phyloP scores from a whole-genome alignment of 2,888 invertebrate species.

The Callosobruchus maculatus region DNA sequence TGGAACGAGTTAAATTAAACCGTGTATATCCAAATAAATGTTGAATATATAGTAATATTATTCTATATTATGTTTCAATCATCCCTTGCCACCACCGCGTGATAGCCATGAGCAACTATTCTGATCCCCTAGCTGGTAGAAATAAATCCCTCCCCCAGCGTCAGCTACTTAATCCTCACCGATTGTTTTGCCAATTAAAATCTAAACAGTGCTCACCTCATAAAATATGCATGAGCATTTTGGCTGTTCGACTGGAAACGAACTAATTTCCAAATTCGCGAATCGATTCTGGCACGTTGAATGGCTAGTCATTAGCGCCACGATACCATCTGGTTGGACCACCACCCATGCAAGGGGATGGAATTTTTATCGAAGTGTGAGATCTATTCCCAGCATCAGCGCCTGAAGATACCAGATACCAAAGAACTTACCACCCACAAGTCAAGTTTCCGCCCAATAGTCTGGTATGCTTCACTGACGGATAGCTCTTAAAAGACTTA shows the following conservation, averaged over 20 bases:
- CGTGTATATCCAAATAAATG: too few relatives aligned
- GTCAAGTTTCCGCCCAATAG: too few relatives aligned
- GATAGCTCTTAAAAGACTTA: too few relatives aligned
- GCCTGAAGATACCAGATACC: too few relatives aligned
- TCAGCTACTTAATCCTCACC: background rate
- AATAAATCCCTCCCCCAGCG: background rate
- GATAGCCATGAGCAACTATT: background rate
- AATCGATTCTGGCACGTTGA: conserved; percentile 6
- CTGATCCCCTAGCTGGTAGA: background rate
- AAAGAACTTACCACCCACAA: too few relatives aligned
- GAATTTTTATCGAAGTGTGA: too few relatives aligned
- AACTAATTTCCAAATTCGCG: conserved; percentile 13
- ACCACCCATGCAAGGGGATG: background rate
- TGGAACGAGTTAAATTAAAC: too few relatives aligned
- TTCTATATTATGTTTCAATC: background rate
- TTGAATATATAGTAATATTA: too few relatives aligned
- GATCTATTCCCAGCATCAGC: too few relatives aligned
- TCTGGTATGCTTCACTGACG: too few relatives aligned
- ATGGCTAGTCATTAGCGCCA: background rate
- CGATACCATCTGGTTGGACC: background rate
- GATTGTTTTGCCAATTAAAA: conserved; percentile 11
- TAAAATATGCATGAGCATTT: conserved; percentile 18
- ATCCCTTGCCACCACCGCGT: background rate
- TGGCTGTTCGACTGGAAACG: conserved; percentile 12
- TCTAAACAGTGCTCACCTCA: conserved; percentile 12